A percentile compares a stretch with the other conserved stretches of the same genome.
Conservation (phyloP, 2,888 invertebrate species). For the Dinocampus coccinellae region DNA sequence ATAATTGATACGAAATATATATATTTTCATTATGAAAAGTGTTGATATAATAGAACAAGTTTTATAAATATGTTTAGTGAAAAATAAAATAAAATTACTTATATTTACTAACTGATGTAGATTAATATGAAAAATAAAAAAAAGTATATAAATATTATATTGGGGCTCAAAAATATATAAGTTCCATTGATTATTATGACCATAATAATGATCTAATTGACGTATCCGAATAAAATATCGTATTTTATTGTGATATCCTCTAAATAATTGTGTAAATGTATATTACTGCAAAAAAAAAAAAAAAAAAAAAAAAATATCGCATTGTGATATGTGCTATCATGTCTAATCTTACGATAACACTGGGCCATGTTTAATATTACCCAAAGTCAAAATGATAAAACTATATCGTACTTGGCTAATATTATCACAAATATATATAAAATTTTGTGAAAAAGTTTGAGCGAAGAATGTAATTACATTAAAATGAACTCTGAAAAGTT, state of each 20-base stretch:
- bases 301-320: neutral
- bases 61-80: too few relatives aligned
- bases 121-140: too few relatives aligned
- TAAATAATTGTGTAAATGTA: too few relatives aligned
- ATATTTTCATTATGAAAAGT: too few relatives aligned
- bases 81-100: too few relatives aligned
- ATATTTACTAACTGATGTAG: too few relatives aligned
- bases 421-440: neutral
- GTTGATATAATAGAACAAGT: too few relatives aligned
- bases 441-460: constrained; percentile 23
- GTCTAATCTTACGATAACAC: neutral
- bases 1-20: constrained; percentile 31
- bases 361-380: neutral
- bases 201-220: too few relatives aligned
- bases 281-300: neutral
- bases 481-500: constrained; percentile 53
- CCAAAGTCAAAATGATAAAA: neutral
- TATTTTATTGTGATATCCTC: too few relatives aligned
- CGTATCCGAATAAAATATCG: too few relatives aligned
- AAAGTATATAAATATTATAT: neutral
- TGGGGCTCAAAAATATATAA: neutral
- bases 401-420: neutral
- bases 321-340: neutral
- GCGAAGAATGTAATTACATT: neutral
- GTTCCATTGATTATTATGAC: too few relatives aligned